phyloP scores from a whole-genome alignment of 2,888 invertebrate species.

The Diaprepes abbreviatus region DNA sequence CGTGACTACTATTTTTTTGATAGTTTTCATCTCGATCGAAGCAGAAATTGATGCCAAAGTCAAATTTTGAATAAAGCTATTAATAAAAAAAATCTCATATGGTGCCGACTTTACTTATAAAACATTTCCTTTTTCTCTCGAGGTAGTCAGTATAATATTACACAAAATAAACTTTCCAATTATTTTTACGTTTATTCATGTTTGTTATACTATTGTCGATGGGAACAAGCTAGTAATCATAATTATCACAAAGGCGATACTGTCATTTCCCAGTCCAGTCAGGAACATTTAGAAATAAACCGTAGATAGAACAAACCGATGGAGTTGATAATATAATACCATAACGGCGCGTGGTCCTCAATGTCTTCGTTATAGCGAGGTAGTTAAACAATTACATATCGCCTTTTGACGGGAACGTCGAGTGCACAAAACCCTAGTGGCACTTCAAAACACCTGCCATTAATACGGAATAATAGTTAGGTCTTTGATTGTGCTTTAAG shows the following conservation, averaged over 20 bases:
- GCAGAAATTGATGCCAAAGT: too few relatives aligned
- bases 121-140: too few relatives aligned
- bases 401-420: slow-evolving; percentile 5
- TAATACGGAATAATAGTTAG: neutral
- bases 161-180: too few relatives aligned
- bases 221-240: too few relatives aligned
- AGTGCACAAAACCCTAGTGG: slow-evolving; percentile 7
- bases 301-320: neutral
- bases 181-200: too few relatives aligned
- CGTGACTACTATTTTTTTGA: too few relatives aligned
- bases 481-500: neutral
- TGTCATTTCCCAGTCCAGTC: neutral
- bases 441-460: slow-evolving; percentile 1
- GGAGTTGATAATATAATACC: slow-evolving; percentile 1
- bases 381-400: slow-evolving; percentile 14
- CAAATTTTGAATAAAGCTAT: too few relatives aligned
- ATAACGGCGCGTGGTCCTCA: slow-evolving; percentile 6
- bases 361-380: slow-evolving; percentile 28
- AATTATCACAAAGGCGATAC: neutral
- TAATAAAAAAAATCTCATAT: too few relatives aligned
- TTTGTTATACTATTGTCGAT: too few relatives aligned
- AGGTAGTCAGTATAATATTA: too few relatives aligned
- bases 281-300: neutral
- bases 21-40: too few relatives aligned
- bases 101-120: too few relatives aligned